These are phyloP conservation scores for Harpegnathos saltator DNA, from an alignment of 1,140 invertebrate genomes.

Conservation along the genomic window DNA sequence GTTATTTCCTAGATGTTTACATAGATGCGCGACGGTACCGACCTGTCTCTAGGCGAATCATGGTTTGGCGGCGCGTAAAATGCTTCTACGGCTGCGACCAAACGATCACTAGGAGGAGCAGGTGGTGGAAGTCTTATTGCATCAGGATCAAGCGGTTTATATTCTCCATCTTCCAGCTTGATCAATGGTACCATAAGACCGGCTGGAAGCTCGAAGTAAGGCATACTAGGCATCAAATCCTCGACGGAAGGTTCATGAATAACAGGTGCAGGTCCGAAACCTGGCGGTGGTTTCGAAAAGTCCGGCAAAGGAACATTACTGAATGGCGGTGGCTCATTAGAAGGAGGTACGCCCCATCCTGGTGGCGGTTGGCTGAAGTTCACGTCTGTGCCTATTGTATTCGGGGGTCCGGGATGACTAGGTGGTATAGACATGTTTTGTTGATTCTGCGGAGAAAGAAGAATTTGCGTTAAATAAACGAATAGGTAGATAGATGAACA, in stretches of 20 bases:
- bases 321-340: constrained; percentile 80
- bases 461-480: too few relatives aligned
- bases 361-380: constrained; percentile 88
- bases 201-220: constrained; percentile 98
- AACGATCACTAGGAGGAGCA: constrained; percentile 95
- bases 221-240: constrained; percentile 94
- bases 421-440: constrained; percentile 72
- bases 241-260: constrained; percentile 86
- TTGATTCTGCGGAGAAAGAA: constrained; percentile 63
- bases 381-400: constrained; percentile 78
- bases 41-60: constrained; percentile 97
- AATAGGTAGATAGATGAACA: too few relatives aligned
- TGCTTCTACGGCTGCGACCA: constrained; percentile 96
- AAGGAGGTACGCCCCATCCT: constrained; percentile 81
- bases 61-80: constrained; percentile 97
- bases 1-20: background rate
- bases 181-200: constrained; percentile 97
- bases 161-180: constrained; percentile 96
- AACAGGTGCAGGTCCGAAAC: constrained; percentile 88
- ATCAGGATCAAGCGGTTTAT: constrained; percentile 95
- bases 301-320: constrained; percentile 89
- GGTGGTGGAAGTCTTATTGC: constrained; percentile 96
- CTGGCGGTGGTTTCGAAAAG: constrained; percentile 94
- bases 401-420: constrained; percentile 70
- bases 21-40: constrained; percentile 74